Evolutionary conservation across 1,140 invertebrate species (phyloP).

Genomic region (Drosophila truncata): DNA sequence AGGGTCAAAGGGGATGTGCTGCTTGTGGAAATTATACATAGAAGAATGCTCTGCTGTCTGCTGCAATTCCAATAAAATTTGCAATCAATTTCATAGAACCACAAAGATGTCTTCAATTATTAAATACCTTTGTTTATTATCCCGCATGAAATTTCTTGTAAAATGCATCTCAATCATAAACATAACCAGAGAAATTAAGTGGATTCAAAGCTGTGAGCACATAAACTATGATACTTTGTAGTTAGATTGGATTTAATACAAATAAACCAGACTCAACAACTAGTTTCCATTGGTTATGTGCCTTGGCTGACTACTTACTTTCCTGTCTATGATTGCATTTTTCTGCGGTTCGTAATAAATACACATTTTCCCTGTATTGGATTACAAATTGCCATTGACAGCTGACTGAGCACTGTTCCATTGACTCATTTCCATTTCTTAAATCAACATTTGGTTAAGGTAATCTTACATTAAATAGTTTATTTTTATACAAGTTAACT

Average conservation of each 20-base stretch:
- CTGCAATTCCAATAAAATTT: neutral
- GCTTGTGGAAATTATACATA: slow-evolving; percentile 2
- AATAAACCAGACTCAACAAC: neutral
- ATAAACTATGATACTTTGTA: neutral
- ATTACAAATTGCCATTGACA: slow-evolving; percentile 31
- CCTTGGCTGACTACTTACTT: slow-evolving; percentile 4
- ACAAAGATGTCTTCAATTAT: slow-evolving; percentile 4
- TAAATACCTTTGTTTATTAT: neutral
- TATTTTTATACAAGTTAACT: neutral
- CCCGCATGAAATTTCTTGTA: neutral
- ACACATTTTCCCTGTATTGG: slow-evolving; percentile 10
- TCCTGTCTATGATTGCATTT: slow-evolving; percentile 4
- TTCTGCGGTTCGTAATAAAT: slow-evolving; percentile 13
- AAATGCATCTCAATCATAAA: neutral
- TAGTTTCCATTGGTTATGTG: neutral
- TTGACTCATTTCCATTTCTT: slow-evolving; percentile 3
- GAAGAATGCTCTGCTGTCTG: neutral
- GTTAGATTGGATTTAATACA: neutral
- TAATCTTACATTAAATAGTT: neutral
- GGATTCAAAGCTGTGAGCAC: neutral
- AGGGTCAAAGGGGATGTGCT: slow-evolving; percentile 36
- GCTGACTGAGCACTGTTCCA: slow-evolving; percentile 20
- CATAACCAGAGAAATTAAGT: neutral
- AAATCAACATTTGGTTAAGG: neutral
- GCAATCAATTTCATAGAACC: neutral